These are phyloP conservation scores for Drusus annulatus DNA, from an alignment of 1,140 invertebrate species.

Conservation along the genomic window DNA sequence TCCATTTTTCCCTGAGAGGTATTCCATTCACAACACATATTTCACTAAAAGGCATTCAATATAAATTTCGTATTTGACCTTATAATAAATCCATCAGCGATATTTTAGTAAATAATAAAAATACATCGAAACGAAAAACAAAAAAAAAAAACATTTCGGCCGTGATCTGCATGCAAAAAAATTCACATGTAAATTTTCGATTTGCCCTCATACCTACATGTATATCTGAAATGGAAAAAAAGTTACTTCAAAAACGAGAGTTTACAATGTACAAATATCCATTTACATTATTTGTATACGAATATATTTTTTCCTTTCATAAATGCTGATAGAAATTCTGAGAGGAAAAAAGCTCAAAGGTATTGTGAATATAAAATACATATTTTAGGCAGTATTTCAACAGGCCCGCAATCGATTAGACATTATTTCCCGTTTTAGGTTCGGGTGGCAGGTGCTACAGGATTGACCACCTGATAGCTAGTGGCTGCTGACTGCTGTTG, in stretches of 20 bases:
- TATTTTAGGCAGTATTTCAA: neutral
- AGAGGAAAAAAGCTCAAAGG: neutral
- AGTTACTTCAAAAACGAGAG: constrained; percentile 7
- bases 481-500: neutral
- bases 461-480: constrained; percentile 13
- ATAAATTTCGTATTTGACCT: neutral
- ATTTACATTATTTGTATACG: constrained; percentile 3
- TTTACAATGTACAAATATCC: constrained; percentile 11
- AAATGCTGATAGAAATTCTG: neutral
- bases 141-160: no score
- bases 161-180: no score
- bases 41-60: no score
- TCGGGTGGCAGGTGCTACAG: neutral
- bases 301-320: neutral
- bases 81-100: neutral
- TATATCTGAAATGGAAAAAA: neutral
- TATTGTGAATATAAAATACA: constrained; percentile 31
- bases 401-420: constrained; percentile 8
- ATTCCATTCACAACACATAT: no score
- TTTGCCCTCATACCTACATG: neutral
- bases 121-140: neutral
- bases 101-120: neutral
- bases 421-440: constrained; percentile 2
- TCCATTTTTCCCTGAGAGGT: no score
- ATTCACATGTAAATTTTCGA: no score